Percentiles rank a stretch among this genome's conserved stretches.
Evolutionary conservation across 2,797 vertebrate genomes (phyloP).

Genomic region (Pipistrellus pygmaeus): DNA sequence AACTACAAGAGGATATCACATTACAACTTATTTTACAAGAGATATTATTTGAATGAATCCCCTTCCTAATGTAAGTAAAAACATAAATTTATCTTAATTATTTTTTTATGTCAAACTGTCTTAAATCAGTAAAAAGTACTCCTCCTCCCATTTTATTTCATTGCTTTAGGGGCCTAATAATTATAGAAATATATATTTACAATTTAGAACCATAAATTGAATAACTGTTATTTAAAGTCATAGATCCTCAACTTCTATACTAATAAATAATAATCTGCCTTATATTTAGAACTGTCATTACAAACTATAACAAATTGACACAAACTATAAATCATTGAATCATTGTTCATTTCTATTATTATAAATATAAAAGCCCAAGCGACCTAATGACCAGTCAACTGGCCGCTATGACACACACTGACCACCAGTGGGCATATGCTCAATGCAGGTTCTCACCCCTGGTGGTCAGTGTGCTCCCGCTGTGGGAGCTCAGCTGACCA

Average conservation of each 20-base stretch:
- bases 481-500: too few species aligned
- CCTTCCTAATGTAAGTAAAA: constrained; percentile 9
- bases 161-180: background rate
- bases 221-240: background rate
- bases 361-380: too few species aligned
- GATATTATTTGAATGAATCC: background rate
- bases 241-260: background rate
- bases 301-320: background rate
- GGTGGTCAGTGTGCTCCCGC: too few species aligned
- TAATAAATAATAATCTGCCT: background rate
- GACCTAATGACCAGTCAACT: too few species aligned
- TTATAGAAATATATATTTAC: background rate
- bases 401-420: too few species aligned
- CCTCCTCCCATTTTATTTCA: background rate
- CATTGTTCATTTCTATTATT: background rate
- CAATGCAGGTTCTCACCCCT: too few species aligned
- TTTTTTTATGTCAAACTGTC: background rate
- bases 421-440: too few species aligned
- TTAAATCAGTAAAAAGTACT: background rate
- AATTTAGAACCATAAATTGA: background rate
- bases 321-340: background rate
- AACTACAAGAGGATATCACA: background rate
- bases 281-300: background rate
- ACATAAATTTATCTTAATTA: background rate
- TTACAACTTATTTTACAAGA: background rate